Evolutionary conservation across 2,888 invertebrate genomes (phyloP).

Genomic region (Acrocera orbiculus): DNA sequence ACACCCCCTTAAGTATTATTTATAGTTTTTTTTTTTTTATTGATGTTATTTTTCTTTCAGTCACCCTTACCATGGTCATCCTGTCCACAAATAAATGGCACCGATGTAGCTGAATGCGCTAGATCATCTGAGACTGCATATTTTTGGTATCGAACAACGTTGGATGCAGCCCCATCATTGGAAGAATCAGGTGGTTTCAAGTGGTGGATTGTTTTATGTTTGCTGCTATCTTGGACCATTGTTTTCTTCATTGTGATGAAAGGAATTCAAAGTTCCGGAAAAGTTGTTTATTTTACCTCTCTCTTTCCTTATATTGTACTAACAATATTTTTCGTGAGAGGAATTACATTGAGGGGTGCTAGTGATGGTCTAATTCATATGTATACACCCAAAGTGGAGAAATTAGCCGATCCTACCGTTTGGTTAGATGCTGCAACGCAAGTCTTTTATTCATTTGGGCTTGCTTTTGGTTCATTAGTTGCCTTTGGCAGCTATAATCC

Average conservation of each 20-base stretch:
- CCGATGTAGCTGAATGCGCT: slow-evolving; percentile 52
- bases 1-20: no score
- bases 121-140: slow-evolving; percentile 77
- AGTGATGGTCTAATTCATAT: slow-evolving; percentile 72
- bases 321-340: slow-evolving; percentile 84
- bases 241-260: slow-evolving; percentile 94
- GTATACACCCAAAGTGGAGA: slow-evolving; percentile 85
- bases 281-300: slow-evolving; percentile 91
- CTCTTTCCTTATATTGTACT: slow-evolving; percentile 87
- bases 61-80: slow-evolving; percentile 67
- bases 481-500: slow-evolving; percentile 93
- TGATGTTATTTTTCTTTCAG: slow-evolving; percentile 35
- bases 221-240: slow-evolving; percentile 73
- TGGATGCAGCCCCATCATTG: slow-evolving; percentile 75
- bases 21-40: no score
- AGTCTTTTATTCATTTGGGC: slow-evolving; percentile 89
- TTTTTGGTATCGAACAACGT: slow-evolving; percentile 80
- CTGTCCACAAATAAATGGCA: slow-evolving; percentile 56
- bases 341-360: slow-evolving; percentile 74
- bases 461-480: slow-evolving; percentile 88
- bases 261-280: slow-evolving; percentile 90
- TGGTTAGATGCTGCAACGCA: slow-evolving; percentile 96
- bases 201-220: slow-evolving; percentile 85
- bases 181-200: slow-evolving; percentile 69
- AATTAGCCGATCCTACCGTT: slow-evolving; percentile 69